A percentile compares a stretch with the other conserved stretches of the same genome.
Conservation (phyloP, 1,140 invertebrate genomes). For the Anthonomus grandis region DNA sequence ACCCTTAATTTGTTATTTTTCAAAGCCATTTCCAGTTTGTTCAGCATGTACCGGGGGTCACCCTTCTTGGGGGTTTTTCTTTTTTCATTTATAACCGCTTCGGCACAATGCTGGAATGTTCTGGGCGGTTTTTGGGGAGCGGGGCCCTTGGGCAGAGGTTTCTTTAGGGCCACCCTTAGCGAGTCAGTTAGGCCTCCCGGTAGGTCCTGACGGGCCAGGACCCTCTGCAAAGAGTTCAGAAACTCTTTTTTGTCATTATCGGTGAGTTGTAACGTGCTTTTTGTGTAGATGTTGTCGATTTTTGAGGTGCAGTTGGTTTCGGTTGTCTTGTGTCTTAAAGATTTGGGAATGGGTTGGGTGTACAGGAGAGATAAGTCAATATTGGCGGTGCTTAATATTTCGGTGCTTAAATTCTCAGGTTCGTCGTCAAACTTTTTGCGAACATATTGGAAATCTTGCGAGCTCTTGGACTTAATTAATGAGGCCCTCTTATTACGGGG, state of each 20-base stretch:
- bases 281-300: constrained; percentile 33
- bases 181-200: constrained; percentile 52
- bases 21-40: constrained; percentile 57
- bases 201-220: constrained; percentile 6
- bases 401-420: neutral
- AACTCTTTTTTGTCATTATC: constrained; percentile 29
- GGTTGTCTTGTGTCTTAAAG: constrained; percentile 39
- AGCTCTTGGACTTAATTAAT: constrained; percentile 37
- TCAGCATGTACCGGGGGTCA: constrained; percentile 57
- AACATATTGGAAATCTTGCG: constrained; percentile 34
- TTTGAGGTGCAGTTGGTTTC: constrained; percentile 12
- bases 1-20: constrained; percentile 51
- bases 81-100: constrained; percentile 9
- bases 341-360: constrained; percentile 47
- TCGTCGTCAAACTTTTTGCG: constrained; percentile 29
- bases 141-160: constrained; percentile 61
- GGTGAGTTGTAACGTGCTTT: constrained; percentile 36
- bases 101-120: constrained; percentile 56
- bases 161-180: constrained; percentile 58
- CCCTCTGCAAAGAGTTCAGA: constrained; percentile 16
- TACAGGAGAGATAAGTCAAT: constrained; percentile 38
- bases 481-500: constrained; percentile 11
- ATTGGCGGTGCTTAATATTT: neutral
- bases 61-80: constrained; percentile 30
- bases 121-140: constrained; percentile 70